Base-by-base conservation (phyloP, 2,888 invertebrate species). In the Hypolimnas misippus region DNA sequence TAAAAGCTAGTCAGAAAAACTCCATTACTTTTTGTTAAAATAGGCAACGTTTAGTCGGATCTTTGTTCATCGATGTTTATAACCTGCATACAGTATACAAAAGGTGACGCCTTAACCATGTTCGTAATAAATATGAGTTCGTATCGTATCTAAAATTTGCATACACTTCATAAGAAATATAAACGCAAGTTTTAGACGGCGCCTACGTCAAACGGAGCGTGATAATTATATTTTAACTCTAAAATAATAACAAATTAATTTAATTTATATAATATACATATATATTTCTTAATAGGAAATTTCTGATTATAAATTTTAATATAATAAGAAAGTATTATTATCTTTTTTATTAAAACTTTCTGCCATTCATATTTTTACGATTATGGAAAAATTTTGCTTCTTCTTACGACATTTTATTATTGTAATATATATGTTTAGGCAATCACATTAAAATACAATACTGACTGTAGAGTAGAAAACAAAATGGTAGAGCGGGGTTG, bases 71-170 rank as follows among this genome's bases (percentile, higher is more conserved):
- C 33, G 33, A 33, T 33, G 33, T 7, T 33, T 33, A n/a, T 38
- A 12, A 38, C 35, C n/a, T n/a, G 35, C 35, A 38, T 38, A 29
- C 17, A 25, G 19, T 16, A 19, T 31, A 56, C 44, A 56, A 40
- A 52, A 64, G 56, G 57, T 55, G 57, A 61, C 70, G 70, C 70
- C 70, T 61, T 55, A 57, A 57, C 64, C 67, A 31, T 70, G 69
- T 70, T 67, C 55, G 55, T 62, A 35, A 63, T 65, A 65, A 62
- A 52, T 64, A 56, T 62, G 63, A 57, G 50, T 35, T 57, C 46
- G 42, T 65, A 50, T 64, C 64, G 33, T 35, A 31, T 61, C 21
- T 58, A 21, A 42, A 50, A 67, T 67, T 70, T 69, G 51, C 67
- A 69, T 70, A 65, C 19, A 57, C 31, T 44, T 44, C 33, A 38